These are phyloP conservation scores for Hydrolagus colliei DNA, from an alignment of 2,797 vertebrate genomes.

Conservation along the genomic window DNA sequence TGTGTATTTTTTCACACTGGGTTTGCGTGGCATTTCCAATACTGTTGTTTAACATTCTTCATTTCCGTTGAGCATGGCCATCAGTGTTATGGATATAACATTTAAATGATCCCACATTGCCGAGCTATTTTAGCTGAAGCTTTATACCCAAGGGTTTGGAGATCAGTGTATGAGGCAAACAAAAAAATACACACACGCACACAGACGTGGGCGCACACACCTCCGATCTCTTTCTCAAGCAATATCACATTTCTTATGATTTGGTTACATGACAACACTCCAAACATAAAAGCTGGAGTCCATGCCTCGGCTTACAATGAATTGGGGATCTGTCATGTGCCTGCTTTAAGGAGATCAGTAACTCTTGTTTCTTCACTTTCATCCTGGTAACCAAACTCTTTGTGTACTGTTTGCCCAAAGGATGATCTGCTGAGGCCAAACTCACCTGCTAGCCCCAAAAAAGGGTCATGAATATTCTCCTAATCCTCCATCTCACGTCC, in stretches of 20 bases:
- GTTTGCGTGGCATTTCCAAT: background rate
- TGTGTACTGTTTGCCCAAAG: constrained; percentile 84
- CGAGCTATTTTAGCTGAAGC: background rate
- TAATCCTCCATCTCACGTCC: constrained; percentile 78
- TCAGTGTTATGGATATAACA: too few relatives aligned
- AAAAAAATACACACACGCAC: constrained; percentile 41
- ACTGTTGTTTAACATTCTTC: background rate
- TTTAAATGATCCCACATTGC: background rate
- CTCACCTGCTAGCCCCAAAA: constrained; percentile 80
- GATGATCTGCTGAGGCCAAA: constrained; percentile 71
- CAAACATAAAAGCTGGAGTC: constrained; percentile 72
- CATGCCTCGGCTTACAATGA: constrained; percentile 61
- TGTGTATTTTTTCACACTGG: too few relatives aligned
- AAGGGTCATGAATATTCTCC: constrained; percentile 83
- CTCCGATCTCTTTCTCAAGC: constrained; percentile 79
- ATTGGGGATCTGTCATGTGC: constrained; percentile 49
- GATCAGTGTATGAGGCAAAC: constrained; percentile 42
- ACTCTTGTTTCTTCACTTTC: constrained; percentile 69
- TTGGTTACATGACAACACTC: constrained; percentile 67
- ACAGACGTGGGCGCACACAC: too few relatives aligned
- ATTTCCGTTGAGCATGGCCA: background rate
- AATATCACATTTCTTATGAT: constrained; percentile 85
- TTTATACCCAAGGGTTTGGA: background rate
- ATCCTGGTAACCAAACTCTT: constrained; percentile 70
- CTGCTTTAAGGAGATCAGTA: constrained; percentile 53